Conservation (phyloP, 2,888 invertebrate species). For the Athetis lepigone region DNA sequence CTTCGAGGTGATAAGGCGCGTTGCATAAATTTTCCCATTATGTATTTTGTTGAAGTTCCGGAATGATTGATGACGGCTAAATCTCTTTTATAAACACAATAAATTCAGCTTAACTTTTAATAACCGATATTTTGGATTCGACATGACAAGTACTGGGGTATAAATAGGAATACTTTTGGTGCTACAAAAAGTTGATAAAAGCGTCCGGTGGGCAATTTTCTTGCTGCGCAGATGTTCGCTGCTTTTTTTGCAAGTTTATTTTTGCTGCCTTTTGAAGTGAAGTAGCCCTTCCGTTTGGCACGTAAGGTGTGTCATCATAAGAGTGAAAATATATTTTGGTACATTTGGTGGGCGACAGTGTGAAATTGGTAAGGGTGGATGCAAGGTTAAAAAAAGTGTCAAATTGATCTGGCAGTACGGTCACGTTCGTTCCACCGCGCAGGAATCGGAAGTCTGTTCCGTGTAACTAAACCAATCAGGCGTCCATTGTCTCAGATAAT, state of each 20-base stretch:
- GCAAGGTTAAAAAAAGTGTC: constrained; percentile 76
- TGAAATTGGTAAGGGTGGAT: constrained; percentile 55
- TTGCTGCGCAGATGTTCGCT: constrained; percentile 24
- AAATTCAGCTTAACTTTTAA: constrained; percentile 59
- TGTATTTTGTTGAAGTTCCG: constrained; percentile 69
- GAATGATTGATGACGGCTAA: constrained; percentile 76
- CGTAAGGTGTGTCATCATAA: constrained; percentile 18
- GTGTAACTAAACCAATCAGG: constrained; percentile 88
- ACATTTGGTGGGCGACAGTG: constrained; percentile 23
- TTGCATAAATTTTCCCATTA: constrained; percentile 76
- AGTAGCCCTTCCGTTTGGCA: not conserved
- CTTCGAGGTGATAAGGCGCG: constrained; percentile 65
- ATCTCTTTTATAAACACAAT: constrained; percentile 62
- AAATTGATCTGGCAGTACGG: constrained; percentile 78
- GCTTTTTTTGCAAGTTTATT: constrained; percentile 42
- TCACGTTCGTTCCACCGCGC: constrained; percentile 78
- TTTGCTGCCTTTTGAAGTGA: not conserved
- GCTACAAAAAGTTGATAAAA: constrained; percentile 32
- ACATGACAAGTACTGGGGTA: constrained; percentile 42
- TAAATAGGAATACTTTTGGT: constrained; percentile 41
- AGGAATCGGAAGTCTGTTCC: constrained; percentile 81
- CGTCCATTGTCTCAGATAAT: constrained; percentile 82
- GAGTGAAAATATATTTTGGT: constrained; percentile 33
- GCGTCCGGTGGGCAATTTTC: constrained; percentile 31
- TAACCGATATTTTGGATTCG: constrained; percentile 50